Percentiles rank a stretch among this genome's conserved stretches.
Evolutionary conservation across 2,888 invertebrate species (phyloP).

Genomic region (Drosophila neutralis): DNA sequence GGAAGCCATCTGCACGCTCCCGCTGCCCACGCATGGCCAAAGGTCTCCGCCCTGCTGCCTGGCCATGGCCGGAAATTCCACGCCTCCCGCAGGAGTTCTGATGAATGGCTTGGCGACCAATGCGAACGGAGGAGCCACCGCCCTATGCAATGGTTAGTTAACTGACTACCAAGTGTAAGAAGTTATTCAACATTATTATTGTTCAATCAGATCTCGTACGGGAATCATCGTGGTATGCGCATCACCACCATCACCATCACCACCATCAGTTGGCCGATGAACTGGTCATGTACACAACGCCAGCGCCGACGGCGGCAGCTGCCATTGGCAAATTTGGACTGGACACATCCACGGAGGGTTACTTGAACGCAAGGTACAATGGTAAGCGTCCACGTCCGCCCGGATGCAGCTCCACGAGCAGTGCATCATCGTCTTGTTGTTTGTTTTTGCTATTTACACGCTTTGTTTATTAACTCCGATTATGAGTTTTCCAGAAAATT

Average conservation of each 20-base stretch:
- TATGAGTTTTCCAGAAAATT: conserved; percentile 62
- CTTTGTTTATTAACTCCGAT: conserved; percentile 77
- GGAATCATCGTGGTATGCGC: conserved; percentile 80
- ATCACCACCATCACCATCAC: conserved; percentile 80
- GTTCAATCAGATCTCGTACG: conserved; percentile 69
- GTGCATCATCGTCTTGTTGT: conserved; percentile 39
- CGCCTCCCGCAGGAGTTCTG: conserved; percentile 58
- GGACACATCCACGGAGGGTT: conserved; percentile 83
- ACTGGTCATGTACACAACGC: conserved; percentile 81
- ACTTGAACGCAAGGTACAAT: conserved; percentile 84
- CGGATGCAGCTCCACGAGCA: conserved; percentile 50
- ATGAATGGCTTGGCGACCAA: conserved; percentile 58
- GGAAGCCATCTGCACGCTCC: conserved; percentile 68
- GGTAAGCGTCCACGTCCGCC: conserved; percentile 82
- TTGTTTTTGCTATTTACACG: conserved; percentile 70
- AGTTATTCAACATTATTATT: conserved; percentile 7
- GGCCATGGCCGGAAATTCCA: conserved; percentile 65
- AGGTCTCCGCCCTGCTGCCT: conserved; percentile 73
- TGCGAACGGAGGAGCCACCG: conserved; percentile 43
- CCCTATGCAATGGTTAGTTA: conserved; percentile 72
- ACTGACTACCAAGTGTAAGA: background rate
- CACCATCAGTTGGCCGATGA: conserved; percentile 82
- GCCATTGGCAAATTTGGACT: conserved; percentile 83
- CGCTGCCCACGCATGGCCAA: conserved; percentile 61
- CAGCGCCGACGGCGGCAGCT: conserved; percentile 70